Evolutionary conservation across 2,113 vertebrate genomes (phyloP), one percentile per base, ranked within the genome.

Genomic region (Neogobius melanostomus): DNA sequence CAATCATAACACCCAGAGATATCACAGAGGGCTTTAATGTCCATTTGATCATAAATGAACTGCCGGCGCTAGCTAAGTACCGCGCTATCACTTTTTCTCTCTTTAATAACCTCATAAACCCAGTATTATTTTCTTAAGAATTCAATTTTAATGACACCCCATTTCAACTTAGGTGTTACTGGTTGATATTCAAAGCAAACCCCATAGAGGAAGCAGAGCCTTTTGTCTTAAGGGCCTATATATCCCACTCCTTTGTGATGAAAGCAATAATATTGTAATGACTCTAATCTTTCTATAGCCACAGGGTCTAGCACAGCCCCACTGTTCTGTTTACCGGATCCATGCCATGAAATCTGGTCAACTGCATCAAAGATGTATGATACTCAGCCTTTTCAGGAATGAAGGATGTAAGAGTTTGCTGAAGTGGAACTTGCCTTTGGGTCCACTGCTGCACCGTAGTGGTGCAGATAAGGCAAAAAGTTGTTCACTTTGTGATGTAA

Each of bases 181-280:
- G 80, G 63, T 83, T 85, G 83, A 77, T 82, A 65, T 76, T 84
- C 74, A 71, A 82, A 77, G 63, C 69, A 75, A 80, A 76, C 76
- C 59, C 82, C 82, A 60, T 66, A 75, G 77, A 76, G 76, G 72
- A 84, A 76, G 68, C 69, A 77, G 80, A 83, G 82, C 77, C 73
- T 84, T 59, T 84, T 88, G 72, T 85, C 72, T 83, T 80, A 85
- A 87, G 69, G 85, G 83, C 78, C 81, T 66, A 74, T 76, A 69
- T 36, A 79, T 79, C 72, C 84, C 82, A 75, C 81, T 91, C 77
- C 69, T 87, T 74, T 86, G 74, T 84, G 80, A 88, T 85, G 78
- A 87, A 89, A 90, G 91, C 90, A 92, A 90, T 91, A 91, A 91
- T 87, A 81, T 82, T 88, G 84, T 81, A 82, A 89, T 80, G 76